Base-by-base conservation (phyloP, 1,140 invertebrate genomes). In the Wiebesia pumilae region DNA sequence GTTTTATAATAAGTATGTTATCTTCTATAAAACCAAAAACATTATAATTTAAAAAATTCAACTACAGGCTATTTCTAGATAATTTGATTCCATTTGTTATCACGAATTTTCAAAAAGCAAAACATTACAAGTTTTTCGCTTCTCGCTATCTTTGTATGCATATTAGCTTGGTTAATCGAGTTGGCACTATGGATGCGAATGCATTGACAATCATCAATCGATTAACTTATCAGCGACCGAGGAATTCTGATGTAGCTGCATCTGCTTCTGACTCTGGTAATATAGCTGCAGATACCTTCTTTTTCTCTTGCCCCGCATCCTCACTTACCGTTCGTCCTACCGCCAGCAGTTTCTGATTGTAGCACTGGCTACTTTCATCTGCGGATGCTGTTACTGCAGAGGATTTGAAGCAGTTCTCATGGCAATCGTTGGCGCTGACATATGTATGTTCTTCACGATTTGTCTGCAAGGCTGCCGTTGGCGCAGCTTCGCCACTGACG, bases 251-350 rank as follows among this genome's bases (percentile, higher is more conserved):
- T 21, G 10, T 16, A 12, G 65, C 30, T 69, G n/a, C 65, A 30
- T 69, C 35, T 21, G 67, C 14, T 3, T 35, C 35, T 33, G 77
- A 35, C 62, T 51, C 12, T 19, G 7, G n/a, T n/a, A n/a, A n/a
- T n/a, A n/a, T n/a, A n/a, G n/a, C n/a, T n/a, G 27, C 35, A 33
- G 16, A 0, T 62, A n/a, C n/a, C n/a, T 67, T 14, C 30, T 40
- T 40, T 3, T 75, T 10, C 38, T 38, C 38, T 24, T 81, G 69
- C 16, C 65, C n/a, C 27, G 54, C 3, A 10, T 69, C 81, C 30
- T 47, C 69, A 90, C 90, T 90, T 88, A 90, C 90, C 89, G 83
- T 69, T 73, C 81, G 79, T 19, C 86, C 73, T 71, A 80, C 85
- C 19, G 58, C 65, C 6, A 89, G 47, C 12, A 87, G 85, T 9